A percentile compares a stretch with the other conserved stretches of the same genome.
Conservation (phyloP, 2,113 vertebrate genomes). For the Holacanthus passer region DNA sequence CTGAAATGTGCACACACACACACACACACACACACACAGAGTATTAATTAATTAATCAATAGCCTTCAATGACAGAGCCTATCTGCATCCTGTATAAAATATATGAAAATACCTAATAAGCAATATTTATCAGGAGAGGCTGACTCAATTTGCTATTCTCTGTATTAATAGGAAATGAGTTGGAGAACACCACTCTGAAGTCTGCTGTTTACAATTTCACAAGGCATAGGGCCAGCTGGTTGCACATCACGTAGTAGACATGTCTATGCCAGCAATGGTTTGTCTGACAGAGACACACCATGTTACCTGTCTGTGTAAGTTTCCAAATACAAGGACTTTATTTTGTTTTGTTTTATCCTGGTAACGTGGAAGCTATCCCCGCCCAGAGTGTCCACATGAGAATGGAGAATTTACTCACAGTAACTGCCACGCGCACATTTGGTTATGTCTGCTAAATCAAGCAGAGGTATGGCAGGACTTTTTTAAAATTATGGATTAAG, state of each 20-base stretch:
- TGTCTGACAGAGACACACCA: neutral
- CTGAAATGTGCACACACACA: too few relatives aligned
- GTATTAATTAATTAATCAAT: neutral
- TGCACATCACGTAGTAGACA: neutral
- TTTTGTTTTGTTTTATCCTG: neutral
- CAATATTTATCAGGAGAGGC: neutral
- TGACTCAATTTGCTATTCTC: neutral
- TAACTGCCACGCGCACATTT: constrained; percentile 24
- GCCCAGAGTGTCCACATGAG: constrained; percentile 8
- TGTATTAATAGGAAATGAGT: neutral
- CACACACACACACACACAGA: neutral
- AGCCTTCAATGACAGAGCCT: neutral
- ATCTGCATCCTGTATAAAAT: neutral
- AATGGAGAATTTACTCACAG: constrained; percentile 12
- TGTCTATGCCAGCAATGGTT: neutral
- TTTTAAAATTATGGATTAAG: neutral
- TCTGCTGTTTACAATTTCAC: neutral
- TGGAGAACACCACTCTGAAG: neutral
- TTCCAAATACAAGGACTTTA: neutral
- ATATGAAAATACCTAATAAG: neutral
- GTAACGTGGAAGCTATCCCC: constrained; percentile 7
- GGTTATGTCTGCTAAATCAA: constrained; percentile 16
- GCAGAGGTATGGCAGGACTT: neutral
- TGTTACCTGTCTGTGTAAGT: neutral
- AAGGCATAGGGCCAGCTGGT: neutral